A percentile compares a stretch with the other conserved stretches of the same genome.
Conservation (phyloP, 2,888 invertebrate species). For the Sphaeridia pumilis region DNA sequence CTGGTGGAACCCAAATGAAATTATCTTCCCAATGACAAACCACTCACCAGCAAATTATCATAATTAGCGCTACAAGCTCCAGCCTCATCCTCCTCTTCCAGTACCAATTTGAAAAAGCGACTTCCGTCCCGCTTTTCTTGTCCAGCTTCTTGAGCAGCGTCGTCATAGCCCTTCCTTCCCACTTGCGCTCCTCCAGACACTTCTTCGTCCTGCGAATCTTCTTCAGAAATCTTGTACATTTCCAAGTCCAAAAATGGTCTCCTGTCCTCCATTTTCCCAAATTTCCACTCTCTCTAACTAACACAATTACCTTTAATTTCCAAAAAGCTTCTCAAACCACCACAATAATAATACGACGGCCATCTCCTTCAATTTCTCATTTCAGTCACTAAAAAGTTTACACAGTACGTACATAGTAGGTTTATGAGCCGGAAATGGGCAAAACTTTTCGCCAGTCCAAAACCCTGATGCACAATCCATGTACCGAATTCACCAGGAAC, state of each 20-base stretch:
- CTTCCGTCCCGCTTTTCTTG: constrained; percentile 5
- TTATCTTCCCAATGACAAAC: neutral
- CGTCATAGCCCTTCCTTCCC: neutral
- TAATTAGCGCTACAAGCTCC: neutral
- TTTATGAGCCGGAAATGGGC: too few relatives aligned
- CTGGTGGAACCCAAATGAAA: too few relatives aligned
- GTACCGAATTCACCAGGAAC: too few relatives aligned
- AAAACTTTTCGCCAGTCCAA: too few relatives aligned
- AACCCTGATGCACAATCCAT: too few relatives aligned
- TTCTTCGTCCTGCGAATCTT: constrained; percentile 35
- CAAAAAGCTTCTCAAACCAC: neutral
- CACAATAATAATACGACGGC: too few relatives aligned
- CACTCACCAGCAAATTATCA: neutral
- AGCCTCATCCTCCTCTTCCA: constrained; percentile 42
- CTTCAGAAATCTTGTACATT: constrained; percentile 36
- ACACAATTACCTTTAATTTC: neutral
- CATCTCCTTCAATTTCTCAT: too few relatives aligned
- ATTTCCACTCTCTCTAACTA: neutral
- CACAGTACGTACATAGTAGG: too few relatives aligned
- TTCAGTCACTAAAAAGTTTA: too few relatives aligned
- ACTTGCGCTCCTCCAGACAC: constrained; percentile 10
- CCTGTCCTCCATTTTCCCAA: constrained; percentile 18
- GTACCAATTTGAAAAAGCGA: constrained; percentile 29
- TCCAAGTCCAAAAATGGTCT: constrained; percentile 29
- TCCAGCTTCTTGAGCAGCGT: neutral